Evolutionary conservation across 2,797 vertebrate species (phyloP).

Genomic region (Artibeus lituratus): DNA sequence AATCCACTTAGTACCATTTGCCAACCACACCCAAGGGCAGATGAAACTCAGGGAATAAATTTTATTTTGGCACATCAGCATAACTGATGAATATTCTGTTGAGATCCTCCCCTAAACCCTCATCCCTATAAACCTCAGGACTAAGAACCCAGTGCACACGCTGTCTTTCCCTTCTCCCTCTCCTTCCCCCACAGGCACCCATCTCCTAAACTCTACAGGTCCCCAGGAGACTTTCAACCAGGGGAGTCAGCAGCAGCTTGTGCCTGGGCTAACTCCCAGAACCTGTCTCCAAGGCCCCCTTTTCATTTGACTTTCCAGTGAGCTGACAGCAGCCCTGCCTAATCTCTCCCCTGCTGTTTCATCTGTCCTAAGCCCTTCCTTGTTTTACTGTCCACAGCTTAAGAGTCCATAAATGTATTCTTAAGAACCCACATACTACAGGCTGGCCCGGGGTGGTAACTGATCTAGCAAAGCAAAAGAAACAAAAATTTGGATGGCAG

Average conservation of each 20-base stretch:
- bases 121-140: neutral
- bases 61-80: neutral
- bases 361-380: neutral
- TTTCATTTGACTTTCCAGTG: neutral
- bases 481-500: neutral
- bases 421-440: neutral
- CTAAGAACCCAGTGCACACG: neutral
- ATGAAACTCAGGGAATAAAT: neutral
- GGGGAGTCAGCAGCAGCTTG: neutral
- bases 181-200: neutral
- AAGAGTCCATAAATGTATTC: neutral
- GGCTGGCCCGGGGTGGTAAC: neutral
- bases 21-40: neutral
- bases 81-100: neutral
- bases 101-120: neutral
- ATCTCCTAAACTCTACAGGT: neutral
- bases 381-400: neutral
- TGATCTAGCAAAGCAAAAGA: neutral
- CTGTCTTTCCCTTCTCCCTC: neutral
- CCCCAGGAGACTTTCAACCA: neutral
- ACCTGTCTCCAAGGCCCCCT: neutral
- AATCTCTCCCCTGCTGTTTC: neutral
- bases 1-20: neutral
- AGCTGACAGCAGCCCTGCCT: neutral
- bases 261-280: neutral